Base-by-base conservation (phyloP, 2,888 invertebrate genomes). In the Myopa testacea region DNA sequence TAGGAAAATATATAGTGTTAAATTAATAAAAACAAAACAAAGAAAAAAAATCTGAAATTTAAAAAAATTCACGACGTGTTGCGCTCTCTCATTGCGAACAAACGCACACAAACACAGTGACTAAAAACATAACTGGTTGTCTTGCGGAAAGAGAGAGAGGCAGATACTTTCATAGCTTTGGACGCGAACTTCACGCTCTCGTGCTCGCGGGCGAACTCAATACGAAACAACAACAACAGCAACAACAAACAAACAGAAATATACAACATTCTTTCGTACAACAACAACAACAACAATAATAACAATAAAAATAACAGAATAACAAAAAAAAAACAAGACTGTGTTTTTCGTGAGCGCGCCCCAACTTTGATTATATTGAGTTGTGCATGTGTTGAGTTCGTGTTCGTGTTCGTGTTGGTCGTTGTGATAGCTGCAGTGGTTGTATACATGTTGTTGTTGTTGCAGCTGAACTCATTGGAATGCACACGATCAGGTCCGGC, bases 241-340 rank as follows among this genome's bases (percentile, higher is more conserved):
- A 58, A 74, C 60, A 76, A 79, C 82, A 82, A 83, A 1, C 85
- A 86, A 85, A 84, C 60, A 16, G 84, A 84, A 85, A 83, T 84
- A 83, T 83, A 85, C 85, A 83, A 82, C 87, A 87, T 87, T 87
- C 87, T 86, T 87, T 87, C 83, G 86, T 82, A 84, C 88, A 87
- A 87, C 86, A 87, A 87, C 87, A 78, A 80, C 79, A 80, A 80
- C 77, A 80, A 78, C 58, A 78, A 77, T 71, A 78, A 79, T 76
- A 67, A 80, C 82, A 63, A 83, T 82, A 80, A 77, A 76, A 79
- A 78, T 76, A 75, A 76, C 60, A 81, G 77, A 81, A 81, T 77
- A 79, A 79, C 67, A 73, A 79, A 65, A 78, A 70, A 68, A 65
- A 74, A 75, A 67, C 67, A 14, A 65, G 78, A 80, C 79, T 80